phyloP scores from a whole-genome alignment of 2,113 vertebrate species.

The Ophiodon elongatus region DNA sequence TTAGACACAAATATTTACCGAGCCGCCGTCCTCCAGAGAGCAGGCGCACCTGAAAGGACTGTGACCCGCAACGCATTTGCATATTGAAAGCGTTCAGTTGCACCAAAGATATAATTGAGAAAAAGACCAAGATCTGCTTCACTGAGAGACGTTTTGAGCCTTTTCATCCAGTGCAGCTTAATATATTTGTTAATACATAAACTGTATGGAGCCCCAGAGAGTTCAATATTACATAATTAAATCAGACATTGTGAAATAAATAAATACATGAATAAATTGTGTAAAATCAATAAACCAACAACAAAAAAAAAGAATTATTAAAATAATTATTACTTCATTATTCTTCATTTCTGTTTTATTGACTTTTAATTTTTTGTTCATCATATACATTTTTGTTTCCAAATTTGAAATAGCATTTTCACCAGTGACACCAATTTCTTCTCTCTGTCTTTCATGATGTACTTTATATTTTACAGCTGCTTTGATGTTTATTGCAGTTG shows the following conservation, averaged over 20 bases:
- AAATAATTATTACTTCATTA: neutral
- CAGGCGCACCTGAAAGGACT: neutral
- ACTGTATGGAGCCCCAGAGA: neutral
- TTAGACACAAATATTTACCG: constrained; percentile 37
- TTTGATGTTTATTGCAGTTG: no score
- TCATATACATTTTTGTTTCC: neutral
- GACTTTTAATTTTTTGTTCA: neutral
- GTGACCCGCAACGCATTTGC: constrained; percentile 22
- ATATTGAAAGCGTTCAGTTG: constrained; percentile 22
- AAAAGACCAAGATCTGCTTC: neutral
- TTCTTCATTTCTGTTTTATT: neutral
- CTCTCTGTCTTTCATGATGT: no score
- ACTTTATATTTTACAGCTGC: no score
- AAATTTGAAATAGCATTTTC: neutral
- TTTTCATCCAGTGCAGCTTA: neutral
- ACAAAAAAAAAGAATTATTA: neutral
- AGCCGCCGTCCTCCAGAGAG: constrained; percentile 19
- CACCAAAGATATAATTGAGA: neutral
- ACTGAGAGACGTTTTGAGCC: neutral
- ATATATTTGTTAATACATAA: neutral
- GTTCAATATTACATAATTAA: neutral
- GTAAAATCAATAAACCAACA: neutral
- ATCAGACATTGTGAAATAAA: neutral
- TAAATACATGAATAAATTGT: no score
- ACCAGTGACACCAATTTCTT: neutral